These are phyloP conservation scores for Himalopsyche japonica DNA, from an alignment of 2,888 invertebrate species.

Conservation along the genomic window DNA sequence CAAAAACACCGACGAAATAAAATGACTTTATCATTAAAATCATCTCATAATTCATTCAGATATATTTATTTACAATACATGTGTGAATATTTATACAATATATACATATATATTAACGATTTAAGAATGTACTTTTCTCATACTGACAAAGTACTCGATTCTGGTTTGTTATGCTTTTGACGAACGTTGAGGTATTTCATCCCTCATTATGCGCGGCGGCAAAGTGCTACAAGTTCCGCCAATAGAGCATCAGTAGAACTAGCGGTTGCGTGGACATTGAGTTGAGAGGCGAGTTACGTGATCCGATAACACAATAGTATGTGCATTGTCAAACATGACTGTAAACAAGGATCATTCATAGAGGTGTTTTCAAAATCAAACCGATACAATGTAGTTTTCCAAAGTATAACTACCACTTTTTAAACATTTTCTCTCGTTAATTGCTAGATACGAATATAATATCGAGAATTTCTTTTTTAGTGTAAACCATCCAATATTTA, in stretches of 20 bases:
- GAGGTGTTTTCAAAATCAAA: not conserved
- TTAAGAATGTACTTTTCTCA: too few relatives aligned
- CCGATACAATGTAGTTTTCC: not conserved
- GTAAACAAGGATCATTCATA: not conserved
- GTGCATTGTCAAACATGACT: not conserved
- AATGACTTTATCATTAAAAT: too few relatives aligned
- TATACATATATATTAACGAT: too few relatives aligned
- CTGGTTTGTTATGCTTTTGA: not conserved
- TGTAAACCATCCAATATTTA: too few relatives aligned
- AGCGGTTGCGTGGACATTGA: not conserved
- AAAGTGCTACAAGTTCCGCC: not conserved
- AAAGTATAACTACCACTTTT: not conserved
- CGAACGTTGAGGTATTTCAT: not conserved
- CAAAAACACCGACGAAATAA: too few relatives aligned
- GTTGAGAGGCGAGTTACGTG: not conserved
- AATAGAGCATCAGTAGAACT: not conserved
- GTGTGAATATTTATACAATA: too few relatives aligned
- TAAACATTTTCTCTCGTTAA: too few relatives aligned
- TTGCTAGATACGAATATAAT: too few relatives aligned
- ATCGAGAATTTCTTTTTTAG: too few relatives aligned
- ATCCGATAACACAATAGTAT: not conserved
- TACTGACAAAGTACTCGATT: not conserved
- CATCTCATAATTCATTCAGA: too few relatives aligned
- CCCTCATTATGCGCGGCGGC: not conserved
- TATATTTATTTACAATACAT: too few relatives aligned